These are phyloP conservation scores for Lordiphosa collinella DNA, from an alignment of 1,140 invertebrate genomes.

Conservation along the genomic window DNA sequence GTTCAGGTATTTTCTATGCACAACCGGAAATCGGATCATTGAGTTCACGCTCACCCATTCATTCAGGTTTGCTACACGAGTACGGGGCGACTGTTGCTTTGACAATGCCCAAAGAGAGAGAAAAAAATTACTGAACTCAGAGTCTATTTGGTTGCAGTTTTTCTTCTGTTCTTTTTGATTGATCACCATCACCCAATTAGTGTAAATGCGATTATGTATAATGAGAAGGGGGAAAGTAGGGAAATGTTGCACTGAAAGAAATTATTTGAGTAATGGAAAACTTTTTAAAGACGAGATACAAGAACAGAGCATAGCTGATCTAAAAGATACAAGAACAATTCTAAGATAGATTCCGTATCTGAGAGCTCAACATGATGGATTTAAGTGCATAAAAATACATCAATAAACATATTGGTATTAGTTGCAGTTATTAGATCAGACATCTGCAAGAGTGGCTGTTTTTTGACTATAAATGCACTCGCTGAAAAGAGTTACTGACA, in stretches of 20 bases:
- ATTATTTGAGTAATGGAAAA: not conserved
- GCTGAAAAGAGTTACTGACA: no score
- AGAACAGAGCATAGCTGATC: no score
- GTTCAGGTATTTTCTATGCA: constrained; percentile 54
- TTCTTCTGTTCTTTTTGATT: constrained; percentile 50
- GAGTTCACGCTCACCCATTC: constrained; percentile 40
- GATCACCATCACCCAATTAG: constrained; percentile 77
- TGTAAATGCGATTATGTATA: constrained; percentile 78
- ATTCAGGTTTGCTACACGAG: constrained; percentile 37
- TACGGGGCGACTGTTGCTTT: constrained; percentile 40
- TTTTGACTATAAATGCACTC: no score
- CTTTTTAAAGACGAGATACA: no score
- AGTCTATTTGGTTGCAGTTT: constrained; percentile 14
- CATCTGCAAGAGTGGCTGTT: no score
- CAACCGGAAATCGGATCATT: constrained; percentile 73
- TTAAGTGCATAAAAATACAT: no score
- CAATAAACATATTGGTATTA: no score
- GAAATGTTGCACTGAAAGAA: constrained; percentile 38
- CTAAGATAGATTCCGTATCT: no score
- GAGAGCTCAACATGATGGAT: no score
- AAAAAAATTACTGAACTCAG: constrained; percentile 4
- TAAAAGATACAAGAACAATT: no score
- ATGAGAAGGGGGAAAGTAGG: constrained; percentile 38
- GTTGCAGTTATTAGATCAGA: no score
- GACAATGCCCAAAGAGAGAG: constrained; percentile 29